A percentile compares a stretch with the other conserved stretches of the same genome.
phyloP scores from a whole-genome alignment of 2,888 invertebrate species.

The Calameuta pallipes region DNA sequence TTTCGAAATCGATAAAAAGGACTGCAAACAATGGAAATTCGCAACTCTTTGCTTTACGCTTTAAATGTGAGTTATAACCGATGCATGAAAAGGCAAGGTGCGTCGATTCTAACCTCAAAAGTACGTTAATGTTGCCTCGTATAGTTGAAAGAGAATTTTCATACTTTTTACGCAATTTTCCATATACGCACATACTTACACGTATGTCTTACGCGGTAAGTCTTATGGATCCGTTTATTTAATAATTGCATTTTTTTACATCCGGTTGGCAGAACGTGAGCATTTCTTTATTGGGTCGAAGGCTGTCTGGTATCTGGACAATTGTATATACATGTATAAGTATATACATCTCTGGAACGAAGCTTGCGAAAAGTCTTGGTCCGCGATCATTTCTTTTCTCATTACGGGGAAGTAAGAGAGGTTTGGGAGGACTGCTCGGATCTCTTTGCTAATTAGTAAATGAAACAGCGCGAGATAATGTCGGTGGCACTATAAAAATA shows the following conservation, averaged over 20 bases:
- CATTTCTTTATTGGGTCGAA: neutral
- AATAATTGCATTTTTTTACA: neutral
- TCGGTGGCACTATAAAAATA: conserved; percentile 28
- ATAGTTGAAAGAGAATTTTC: neutral
- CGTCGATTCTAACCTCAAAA: neutral
- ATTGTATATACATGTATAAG: conserved; percentile 32
- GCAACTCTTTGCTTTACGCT: neutral
- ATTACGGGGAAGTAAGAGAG: conserved; percentile 36
- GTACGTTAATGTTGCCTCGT: neutral
- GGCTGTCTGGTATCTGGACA: conserved; percentile 28
- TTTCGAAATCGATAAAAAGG: neutral
- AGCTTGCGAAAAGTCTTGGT: conserved; percentile 45
- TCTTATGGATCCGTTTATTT: neutral
- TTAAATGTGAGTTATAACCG: neutral
- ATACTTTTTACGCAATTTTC: neutral
- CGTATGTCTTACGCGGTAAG: neutral
- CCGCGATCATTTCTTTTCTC: conserved; percentile 55
- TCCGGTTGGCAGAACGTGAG: neutral
- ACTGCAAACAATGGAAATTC: neutral
- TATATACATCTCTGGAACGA: conserved; percentile 33
- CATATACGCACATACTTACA: neutral
- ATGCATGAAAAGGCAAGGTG: neutral
- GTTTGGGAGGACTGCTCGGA: conserved; percentile 42
- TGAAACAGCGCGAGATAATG: conserved; percentile 49
- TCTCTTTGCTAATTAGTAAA: conserved; percentile 62